Evolutionary conservation across 2,888 invertebrate species (phyloP).

Genomic region (Acronicta leporina): DNA sequence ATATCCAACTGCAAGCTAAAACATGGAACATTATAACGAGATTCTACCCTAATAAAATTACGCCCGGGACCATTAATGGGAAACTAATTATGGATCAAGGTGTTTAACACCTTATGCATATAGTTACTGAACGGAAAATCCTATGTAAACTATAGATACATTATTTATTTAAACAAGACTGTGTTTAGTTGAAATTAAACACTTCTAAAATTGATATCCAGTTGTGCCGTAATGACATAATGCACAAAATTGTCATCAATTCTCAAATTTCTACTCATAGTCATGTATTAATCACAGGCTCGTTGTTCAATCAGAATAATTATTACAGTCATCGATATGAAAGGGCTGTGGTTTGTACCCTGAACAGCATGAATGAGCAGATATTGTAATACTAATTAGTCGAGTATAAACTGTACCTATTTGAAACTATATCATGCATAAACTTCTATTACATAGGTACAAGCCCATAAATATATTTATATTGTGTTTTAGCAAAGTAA

Average conservation of each 20-base stretch:
- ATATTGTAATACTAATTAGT: background rate
- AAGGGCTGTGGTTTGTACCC: background rate
- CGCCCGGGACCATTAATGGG: conserved; percentile 38
- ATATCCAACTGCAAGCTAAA: background rate
- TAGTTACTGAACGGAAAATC: conserved; percentile 23
- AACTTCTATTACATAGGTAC: background rate
- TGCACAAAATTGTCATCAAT: background rate
- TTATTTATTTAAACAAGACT: conserved; percentile 18
- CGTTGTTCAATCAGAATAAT: background rate
- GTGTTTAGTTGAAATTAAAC: background rate
- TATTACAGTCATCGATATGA: background rate
- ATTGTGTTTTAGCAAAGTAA: background rate
- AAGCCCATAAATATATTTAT: too few species aligned
- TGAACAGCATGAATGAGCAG: background rate
- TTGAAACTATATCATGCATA: background rate
- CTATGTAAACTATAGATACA: conserved; percentile 28
- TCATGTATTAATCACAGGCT: background rate
- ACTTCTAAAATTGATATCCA: background rate
- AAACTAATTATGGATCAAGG: conserved; percentile 51
- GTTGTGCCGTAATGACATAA: too few species aligned
- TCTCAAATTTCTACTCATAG: background rate
- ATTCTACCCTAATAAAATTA: conserved; percentile 54
- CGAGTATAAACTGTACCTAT: background rate
- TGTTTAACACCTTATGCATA: conserved; percentile 26
- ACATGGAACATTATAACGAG: conserved; percentile 44